These are phyloP conservation scores for Labeo catla DNA, from an alignment of 2,113 vertebrate species.

Conservation along the genomic window DNA sequence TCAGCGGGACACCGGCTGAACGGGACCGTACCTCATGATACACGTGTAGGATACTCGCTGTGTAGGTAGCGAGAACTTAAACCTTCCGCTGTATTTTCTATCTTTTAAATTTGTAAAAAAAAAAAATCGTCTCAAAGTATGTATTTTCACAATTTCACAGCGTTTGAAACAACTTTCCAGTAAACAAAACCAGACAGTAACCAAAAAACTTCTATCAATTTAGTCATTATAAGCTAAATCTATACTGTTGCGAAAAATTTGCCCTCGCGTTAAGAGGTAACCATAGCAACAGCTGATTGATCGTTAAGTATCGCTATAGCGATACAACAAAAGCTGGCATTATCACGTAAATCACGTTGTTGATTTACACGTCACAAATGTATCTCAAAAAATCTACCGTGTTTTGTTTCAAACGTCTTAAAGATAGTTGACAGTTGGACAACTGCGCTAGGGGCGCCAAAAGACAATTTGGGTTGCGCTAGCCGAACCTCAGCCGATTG, in stretches of 20 bases:
- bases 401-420: background rate
- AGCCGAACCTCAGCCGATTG: background rate
- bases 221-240: background rate
- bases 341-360: background rate
- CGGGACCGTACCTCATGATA: background rate
- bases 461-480: conserved; percentile 11
- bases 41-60: background rate
- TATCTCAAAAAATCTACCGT: background rate
- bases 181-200: background rate
- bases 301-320: background rate
- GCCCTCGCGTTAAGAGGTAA: background rate
- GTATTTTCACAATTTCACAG: too few species aligned
- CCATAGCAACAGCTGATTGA: background rate
- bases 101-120: background rate
- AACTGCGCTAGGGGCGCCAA: conserved; percentile 26
- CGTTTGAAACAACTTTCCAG: background rate
- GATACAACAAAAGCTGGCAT: background rate
- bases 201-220: background rate
- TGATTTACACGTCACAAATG: background rate
- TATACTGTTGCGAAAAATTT: background rate
- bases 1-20: conserved; percentile 17
- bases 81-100: background rate
- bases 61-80: background rate
- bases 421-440: background rate
- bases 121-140: too few species aligned